These are phyloP conservation scores for Metalampra italica DNA, from an alignment of 2,888 invertebrate genomes.

Conservation along the genomic window DNA sequence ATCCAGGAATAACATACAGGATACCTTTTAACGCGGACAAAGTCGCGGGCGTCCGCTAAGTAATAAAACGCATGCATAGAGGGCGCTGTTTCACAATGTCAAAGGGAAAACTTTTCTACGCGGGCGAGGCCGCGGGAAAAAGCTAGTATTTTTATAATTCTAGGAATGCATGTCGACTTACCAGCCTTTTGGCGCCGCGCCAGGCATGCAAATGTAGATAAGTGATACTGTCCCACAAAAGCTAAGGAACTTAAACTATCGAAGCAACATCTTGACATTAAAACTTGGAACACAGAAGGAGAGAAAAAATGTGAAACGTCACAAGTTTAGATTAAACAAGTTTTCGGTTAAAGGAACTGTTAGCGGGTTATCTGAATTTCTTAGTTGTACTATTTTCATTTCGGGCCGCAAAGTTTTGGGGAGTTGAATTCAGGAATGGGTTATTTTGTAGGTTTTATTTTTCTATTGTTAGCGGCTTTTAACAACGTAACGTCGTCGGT, in stretches of 20 bases:
- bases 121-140: too few species aligned
- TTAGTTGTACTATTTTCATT: constrained; percentile 9
- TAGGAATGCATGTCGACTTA: background rate
- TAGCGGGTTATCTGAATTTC: constrained; percentile 9
- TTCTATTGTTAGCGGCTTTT: too few species aligned
- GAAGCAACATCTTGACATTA: constrained; percentile 3
- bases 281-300: background rate
- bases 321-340: constrained; percentile 22
- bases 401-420: constrained; percentile 3
- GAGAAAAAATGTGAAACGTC: constrained; percentile 15
- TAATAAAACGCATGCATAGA: too few species aligned
- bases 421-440: too few species aligned
- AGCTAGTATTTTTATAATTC: too few species aligned
- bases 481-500: too few species aligned
- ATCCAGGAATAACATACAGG: too few species aligned
- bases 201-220: constrained; percentile 12
- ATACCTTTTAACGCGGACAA: too few species aligned
- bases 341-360: constrained; percentile 16
- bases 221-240: constrained; percentile 14
- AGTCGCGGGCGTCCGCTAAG: too few species aligned
- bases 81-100: too few species aligned
- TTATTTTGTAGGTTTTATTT: too few species aligned
- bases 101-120: too few species aligned
- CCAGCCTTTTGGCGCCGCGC: constrained; percentile 6
- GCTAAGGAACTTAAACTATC: constrained; percentile 8